phyloP scores from a whole-genome alignment of 2,113 vertebrate species.

The Sphyrna mokarran region DNA sequence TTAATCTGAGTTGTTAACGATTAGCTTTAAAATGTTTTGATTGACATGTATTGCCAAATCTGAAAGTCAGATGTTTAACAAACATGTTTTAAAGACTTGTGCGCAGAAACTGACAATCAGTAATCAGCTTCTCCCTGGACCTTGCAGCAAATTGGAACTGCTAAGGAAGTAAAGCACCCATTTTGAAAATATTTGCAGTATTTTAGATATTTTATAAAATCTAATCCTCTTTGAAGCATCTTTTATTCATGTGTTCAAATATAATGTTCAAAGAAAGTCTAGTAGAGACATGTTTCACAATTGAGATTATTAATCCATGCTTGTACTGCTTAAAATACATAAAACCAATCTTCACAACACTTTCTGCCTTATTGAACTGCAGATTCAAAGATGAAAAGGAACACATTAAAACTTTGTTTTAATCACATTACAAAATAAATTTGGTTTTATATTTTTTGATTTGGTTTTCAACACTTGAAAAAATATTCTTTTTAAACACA shows the following conservation, averaged over 20 bases:
- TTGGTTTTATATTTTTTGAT: neutral
- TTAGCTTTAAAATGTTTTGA: conserved; percentile 35
- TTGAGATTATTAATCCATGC: neutral
- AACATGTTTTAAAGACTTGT: conserved; percentile 5
- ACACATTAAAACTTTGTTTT: too few relatives aligned
- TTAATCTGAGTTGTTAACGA: conserved; percentile 21
- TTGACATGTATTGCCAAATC: conserved; percentile 2
- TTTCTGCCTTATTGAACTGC: conserved; percentile 21
- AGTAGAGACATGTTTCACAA: conserved; percentile 1
- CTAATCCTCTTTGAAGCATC: neutral
- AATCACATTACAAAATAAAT: neutral
- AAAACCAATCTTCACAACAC: conserved; percentile 10
- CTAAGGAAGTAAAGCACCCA: neutral
- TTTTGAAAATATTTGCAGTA: neutral
- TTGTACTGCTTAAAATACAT: neutral
- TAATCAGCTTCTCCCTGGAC: too few relatives aligned
- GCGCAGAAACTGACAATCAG: conserved; percentile 13
- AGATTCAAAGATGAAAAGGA: neutral
- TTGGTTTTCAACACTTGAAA: neutral
- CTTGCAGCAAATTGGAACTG: neutral
- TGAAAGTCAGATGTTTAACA: neutral
- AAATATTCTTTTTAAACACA: neutral
- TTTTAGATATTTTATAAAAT: conserved; percentile 15
- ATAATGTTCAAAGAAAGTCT: conserved; percentile 20
- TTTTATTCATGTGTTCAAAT: neutral